Percentiles rank a stretch among this genome's conserved stretches.
Conservation (phyloP, 2,797 vertebrate species). For the Catostomus latipinnis region DNA sequence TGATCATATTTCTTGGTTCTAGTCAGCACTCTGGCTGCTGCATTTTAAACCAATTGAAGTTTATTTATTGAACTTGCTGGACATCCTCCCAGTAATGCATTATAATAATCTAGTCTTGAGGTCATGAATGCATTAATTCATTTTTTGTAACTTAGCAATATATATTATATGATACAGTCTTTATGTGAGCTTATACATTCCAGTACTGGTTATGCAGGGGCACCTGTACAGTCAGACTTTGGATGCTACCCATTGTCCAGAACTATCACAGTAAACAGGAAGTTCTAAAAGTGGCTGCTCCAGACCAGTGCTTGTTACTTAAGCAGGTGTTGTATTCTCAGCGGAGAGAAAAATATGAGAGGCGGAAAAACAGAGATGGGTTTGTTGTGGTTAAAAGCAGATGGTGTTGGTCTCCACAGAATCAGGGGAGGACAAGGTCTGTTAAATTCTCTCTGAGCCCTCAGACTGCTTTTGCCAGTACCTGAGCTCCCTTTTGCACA, state of each 20-base stretch:
- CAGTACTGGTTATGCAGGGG: background rate
- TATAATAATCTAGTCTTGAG: too few species aligned
- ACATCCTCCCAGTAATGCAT: too few species aligned
- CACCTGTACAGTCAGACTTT: conserved; percentile 9
- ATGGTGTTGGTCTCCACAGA: conserved; percentile 56
- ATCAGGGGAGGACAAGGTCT: conserved; percentile 46
- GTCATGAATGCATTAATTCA: too few species aligned
- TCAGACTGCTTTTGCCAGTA: conserved; percentile 11
- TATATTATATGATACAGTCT: too few species aligned
- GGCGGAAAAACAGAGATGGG: conserved; percentile 38
- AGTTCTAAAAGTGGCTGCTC: background rate
- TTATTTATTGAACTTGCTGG: too few species aligned
- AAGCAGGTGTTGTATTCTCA: conserved; percentile 61
- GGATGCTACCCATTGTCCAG: background rate
- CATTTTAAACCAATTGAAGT: too few species aligned
- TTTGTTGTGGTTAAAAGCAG: conserved; percentile 55
- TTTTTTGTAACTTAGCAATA: too few species aligned
- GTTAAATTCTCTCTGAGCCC: conserved; percentile 44
- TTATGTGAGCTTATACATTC: background rate
- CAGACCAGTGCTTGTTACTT: conserved; percentile 40
- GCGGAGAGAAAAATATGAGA: conserved; percentile 49
- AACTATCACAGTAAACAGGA: conserved; percentile 43
- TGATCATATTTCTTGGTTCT: too few species aligned
- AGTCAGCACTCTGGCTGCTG: too few species aligned
- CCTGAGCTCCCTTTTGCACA: background rate